These are phyloP conservation scores for Astreopora myriophthalma DNA, from an alignment of 64 coral and sea anemone species.

Conservation along the genomic window DNA sequence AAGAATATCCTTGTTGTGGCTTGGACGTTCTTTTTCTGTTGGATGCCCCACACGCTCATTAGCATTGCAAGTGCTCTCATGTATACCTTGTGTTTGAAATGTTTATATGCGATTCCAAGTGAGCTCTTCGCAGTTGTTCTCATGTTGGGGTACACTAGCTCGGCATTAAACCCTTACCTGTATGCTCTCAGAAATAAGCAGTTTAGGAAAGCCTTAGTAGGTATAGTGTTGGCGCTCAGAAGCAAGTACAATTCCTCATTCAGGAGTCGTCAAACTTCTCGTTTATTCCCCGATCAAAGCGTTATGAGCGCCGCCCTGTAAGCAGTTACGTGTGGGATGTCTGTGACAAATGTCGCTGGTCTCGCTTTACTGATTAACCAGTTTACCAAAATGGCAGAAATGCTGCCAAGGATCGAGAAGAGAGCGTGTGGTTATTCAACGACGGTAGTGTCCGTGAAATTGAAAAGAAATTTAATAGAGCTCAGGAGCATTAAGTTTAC, in stretches of 20 bases:
- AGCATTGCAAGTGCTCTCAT: conserved; percentile 57
- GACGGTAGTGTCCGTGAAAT: too few species aligned
- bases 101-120: neutral
- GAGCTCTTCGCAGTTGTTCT: conserved; percentile 40
- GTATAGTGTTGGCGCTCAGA: neutral
- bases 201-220: conserved; percentile 72
- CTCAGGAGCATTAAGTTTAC: too few species aligned
- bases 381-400: too few species aligned
- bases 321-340: neutral
- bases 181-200: conserved; percentile 88
- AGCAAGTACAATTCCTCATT: neutral
- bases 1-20: conserved; percentile 86
- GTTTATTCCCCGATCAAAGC: neutral
- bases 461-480: too few species aligned
- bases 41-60: conserved; percentile 82
- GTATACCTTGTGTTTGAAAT: neutral
- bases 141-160: conserved; percentile 78
- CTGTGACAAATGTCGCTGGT: neutral
- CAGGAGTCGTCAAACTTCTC: neutral
- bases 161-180: conserved; percentile 87
- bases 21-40: conserved; percentile 88
- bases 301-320: neutral
- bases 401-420: too few species aligned
- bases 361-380: too few species aligned
- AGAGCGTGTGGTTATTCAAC: too few species aligned